Percentiles rank a stretch among this genome's conserved stretches.
Conservation (phyloP, 2,797 vertebrate species). For the Odontamblyopus lacepedii region DNA sequence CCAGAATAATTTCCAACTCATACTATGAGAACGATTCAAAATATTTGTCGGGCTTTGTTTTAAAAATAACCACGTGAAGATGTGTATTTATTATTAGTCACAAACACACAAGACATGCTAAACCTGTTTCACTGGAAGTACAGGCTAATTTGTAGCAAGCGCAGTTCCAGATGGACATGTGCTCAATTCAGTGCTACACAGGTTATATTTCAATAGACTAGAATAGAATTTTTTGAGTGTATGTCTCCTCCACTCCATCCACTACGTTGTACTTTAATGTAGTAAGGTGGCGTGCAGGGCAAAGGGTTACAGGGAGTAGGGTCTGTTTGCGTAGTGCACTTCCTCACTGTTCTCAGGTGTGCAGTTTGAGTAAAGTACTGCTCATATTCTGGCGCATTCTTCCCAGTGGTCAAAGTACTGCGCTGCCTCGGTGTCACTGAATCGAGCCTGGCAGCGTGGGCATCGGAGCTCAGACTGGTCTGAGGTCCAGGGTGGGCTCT, state of each 20-base stretch:
- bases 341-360: slow-evolving; percentile 34
- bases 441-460: slow-evolving; percentile 83
- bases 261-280: neutral
- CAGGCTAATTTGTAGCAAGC: too few species aligned
- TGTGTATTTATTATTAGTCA: too few species aligned
- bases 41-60: too few species aligned
- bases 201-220: too few species aligned
- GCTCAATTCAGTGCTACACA: too few species aligned
- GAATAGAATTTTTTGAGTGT: neutral
- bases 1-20: too few species aligned
- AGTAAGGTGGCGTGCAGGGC: neutral
- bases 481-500: slow-evolving; percentile 28
- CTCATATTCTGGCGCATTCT: slow-evolving; percentile 82
- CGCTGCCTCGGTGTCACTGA: slow-evolving; percentile 77
- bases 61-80: too few species aligned
- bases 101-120: too few species aligned
- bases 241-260: neutral
- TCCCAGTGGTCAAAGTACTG: slow-evolving; percentile 88
- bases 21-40: too few species aligned
- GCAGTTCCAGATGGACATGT: too few species aligned
- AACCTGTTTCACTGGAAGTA: too few species aligned
- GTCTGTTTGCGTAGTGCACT: neutral
- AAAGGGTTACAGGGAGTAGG: neutral
- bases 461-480: slow-evolving; percentile 85
- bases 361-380: slow-evolving; percentile 1